These are phyloP conservation scores for Drosophila merina DNA, from an alignment of 2,888 invertebrate genomes.

Conservation along the genomic window DNA sequence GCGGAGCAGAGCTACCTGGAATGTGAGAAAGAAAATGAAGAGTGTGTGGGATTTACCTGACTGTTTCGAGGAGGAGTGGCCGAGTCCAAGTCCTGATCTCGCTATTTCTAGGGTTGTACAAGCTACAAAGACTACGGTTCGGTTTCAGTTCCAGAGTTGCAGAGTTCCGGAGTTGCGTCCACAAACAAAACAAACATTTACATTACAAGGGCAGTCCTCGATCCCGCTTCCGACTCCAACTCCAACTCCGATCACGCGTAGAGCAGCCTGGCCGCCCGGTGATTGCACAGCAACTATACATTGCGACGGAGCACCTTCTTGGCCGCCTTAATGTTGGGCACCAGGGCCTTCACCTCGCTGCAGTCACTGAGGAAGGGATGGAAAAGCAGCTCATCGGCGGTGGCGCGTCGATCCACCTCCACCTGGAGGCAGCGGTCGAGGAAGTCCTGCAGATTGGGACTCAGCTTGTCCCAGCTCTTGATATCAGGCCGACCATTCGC, in stretches of 20 bases:
- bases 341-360: constrained; percentile 91
- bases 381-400: constrained; percentile 94
- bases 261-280: constrained; percentile 70
- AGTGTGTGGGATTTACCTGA: constrained; percentile 29
- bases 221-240: constrained; percentile 10
- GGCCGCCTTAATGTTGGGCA: constrained; percentile 95
- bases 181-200: constrained; percentile 55
- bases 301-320: constrained; percentile 89
- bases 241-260: constrained; percentile 64
- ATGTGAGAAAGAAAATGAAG: not conserved
- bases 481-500: constrained; percentile 97
- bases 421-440: constrained; percentile 95
- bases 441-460: constrained; percentile 91
- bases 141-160: constrained; percentile 75
- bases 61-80: constrained; percentile 24
- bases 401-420: constrained; percentile 94
- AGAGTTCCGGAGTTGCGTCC: constrained; percentile 6
- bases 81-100: constrained; percentile 39
- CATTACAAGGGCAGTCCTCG: constrained; percentile 33
- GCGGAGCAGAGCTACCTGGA: constrained; percentile 17
- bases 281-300: constrained; percentile 80
- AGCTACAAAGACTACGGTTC: constrained; percentile 65
- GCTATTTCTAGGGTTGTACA: constrained; percentile 40
- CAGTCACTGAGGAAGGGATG: constrained; percentile 95
- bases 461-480: constrained; percentile 91